A percentile compares a stretch with the other conserved stretches of the same genome.
Evolutionary conservation across 2,888 invertebrate genomes (phyloP).

Genomic region (Andricus curvator): DNA sequence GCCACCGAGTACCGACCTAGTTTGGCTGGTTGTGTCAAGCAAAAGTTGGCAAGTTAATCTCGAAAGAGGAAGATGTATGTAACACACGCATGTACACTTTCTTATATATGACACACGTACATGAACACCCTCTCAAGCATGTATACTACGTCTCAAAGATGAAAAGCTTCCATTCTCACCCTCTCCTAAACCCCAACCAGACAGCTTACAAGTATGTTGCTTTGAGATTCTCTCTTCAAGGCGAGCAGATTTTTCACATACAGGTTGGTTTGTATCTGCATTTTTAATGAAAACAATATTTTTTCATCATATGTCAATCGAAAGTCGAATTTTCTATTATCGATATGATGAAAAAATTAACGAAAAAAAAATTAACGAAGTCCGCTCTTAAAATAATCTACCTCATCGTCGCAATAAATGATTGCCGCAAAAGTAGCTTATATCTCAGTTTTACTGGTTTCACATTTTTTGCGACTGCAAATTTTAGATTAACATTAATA

Average conservation of each 20-base stretch:
- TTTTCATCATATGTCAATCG: too few relatives aligned
- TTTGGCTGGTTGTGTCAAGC: slow-evolving; percentile 43
- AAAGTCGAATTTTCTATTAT: too few relatives aligned
- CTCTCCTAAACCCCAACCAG: slow-evolving; percentile 9
- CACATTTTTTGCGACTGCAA: too few relatives aligned
- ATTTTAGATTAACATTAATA: too few relatives aligned
- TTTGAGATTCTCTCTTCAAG: slow-evolving; percentile 6
- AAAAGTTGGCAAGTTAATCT: slow-evolving; percentile 48
- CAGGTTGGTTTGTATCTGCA: background rate
- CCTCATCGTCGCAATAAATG: too few relatives aligned
- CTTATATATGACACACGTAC: background rate
- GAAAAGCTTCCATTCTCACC: slow-evolving; percentile 32
- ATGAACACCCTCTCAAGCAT: background rate
- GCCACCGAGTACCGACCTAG: slow-evolving; percentile 43
- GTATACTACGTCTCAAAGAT: slow-evolving; percentile 4
- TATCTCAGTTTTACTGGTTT: too few relatives aligned
- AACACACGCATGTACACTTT: slow-evolving; percentile 7
- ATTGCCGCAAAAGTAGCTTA: too few relatives aligned
- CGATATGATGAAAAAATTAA: too few relatives aligned
- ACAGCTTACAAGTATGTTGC: slow-evolving; percentile 34
- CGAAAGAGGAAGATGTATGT: slow-evolving; percentile 22
- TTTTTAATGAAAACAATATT: background rate
- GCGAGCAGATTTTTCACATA: background rate
- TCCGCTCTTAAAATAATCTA: too few relatives aligned
- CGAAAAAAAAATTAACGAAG: too few relatives aligned